A percentile compares a stretch with the other conserved stretches of the same genome.
These are phyloP conservation scores for Himantopus leucocephalus DNA, from an alignment of 2,113 vertebrate genomes.

Conservation along the genomic window DNA sequence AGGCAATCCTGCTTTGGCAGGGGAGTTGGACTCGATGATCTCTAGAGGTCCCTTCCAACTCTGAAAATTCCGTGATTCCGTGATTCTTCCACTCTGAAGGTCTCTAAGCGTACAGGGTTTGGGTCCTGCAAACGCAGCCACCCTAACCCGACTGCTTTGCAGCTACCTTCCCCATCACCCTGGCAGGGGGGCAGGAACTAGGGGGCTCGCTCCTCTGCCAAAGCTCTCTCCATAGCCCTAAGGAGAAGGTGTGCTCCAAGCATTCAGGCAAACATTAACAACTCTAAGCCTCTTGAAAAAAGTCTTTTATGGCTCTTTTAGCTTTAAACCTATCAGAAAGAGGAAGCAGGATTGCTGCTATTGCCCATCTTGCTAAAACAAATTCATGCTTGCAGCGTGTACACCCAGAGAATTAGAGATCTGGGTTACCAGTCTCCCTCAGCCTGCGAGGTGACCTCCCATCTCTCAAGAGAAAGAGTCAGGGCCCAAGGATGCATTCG, in stretches of 20 bases:
- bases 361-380: not conserved
- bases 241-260: not conserved
- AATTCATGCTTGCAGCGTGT: rapidly evolving
- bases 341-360: not conserved
- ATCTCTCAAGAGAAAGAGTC: not conserved
- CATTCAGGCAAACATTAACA: not conserved
- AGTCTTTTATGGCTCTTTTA: not conserved
- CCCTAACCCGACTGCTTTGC: rapidly evolving
- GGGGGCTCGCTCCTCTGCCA: not conserved
- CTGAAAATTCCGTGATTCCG: no score
- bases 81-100: not conserved
- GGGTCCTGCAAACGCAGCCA: not conserved
- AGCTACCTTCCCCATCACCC: not conserved
- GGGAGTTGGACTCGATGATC: no score
- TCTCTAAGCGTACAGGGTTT: not conserved
- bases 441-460: not conserved
- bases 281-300: not conserved
- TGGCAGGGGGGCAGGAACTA: not conserved
- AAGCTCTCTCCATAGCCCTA: not conserved
- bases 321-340: not conserved
- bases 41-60: no score
- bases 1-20: no score
- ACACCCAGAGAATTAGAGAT: not conserved
- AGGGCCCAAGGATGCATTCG: not conserved
- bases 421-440: not conserved